These are phyloP conservation scores for Anorthoa munda DNA, from an alignment of 2,888 invertebrate genomes.

Conservation along the genomic window DNA sequence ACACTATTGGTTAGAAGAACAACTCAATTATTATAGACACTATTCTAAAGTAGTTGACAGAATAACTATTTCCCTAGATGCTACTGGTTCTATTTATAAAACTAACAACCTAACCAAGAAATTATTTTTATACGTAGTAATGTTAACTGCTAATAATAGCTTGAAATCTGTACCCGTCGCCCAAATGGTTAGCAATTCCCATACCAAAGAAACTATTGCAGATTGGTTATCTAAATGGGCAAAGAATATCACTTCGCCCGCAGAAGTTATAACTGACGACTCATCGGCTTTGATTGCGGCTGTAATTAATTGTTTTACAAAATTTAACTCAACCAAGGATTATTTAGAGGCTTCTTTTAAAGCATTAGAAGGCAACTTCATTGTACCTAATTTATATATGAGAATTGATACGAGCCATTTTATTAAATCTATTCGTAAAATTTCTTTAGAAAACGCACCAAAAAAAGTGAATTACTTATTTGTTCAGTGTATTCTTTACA, in stretches of 20 bases:
- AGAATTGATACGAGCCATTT: slow-evolving; percentile 45
- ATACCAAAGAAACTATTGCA: slow-evolving; percentile 45
- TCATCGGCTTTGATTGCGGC: slow-evolving; percentile 50
- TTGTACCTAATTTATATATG: slow-evolving; percentile 49
- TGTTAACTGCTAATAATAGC: slow-evolving; percentile 45
- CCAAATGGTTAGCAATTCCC: slow-evolving; percentile 47
- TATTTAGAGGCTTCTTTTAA: slow-evolving; percentile 50
- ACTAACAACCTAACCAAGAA: slow-evolving; percentile 43
- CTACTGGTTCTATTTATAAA: slow-evolving; percentile 49
- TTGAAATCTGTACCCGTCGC: slow-evolving; percentile 46
- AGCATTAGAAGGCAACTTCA: slow-evolving; percentile 47
- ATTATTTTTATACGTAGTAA: slow-evolving; percentile 48
- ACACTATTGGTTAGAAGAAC: slow-evolving; percentile 49
- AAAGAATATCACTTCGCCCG: slow-evolving; percentile 46
- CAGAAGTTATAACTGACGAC: slow-evolving; percentile 49
- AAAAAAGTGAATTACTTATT: slow-evolving; percentile 41
- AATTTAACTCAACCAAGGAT: slow-evolving; percentile 45
- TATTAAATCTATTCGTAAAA: slow-evolving; percentile 45
- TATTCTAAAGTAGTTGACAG: slow-evolving; percentile 49
- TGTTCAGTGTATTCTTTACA: slow-evolving; percentile 48
- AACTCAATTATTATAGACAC: slow-evolving; percentile 46
- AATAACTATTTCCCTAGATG: slow-evolving; percentile 49
- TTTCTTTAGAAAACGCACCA: slow-evolving; percentile 44
- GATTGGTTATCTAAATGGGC: slow-evolving; percentile 50
- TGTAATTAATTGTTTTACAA: slow-evolving; percentile 45